Evolutionary conservation across 2,113 vertebrate genomes (phyloP).

Genomic region (Grantiella picta): DNA sequence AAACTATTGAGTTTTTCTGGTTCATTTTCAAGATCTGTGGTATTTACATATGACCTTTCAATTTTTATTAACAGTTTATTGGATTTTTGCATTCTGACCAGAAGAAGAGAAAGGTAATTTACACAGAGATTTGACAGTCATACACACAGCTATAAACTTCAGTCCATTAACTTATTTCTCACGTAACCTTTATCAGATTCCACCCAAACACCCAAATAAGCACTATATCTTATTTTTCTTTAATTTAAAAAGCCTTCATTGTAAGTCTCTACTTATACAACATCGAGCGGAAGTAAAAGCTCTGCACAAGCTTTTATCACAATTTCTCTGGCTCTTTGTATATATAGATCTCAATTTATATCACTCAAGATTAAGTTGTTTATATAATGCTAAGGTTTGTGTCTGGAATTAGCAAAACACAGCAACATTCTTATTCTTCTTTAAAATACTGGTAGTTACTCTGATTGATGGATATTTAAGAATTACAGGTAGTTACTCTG

Average conservation of each 20-base stretch:
- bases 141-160: conserved; percentile 74
- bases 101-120: conserved; percentile 76
- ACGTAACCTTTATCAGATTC: conserved; percentile 70
- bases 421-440: neutral
- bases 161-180: conserved; percentile 74
- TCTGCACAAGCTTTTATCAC: neutral
- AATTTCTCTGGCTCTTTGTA: neutral
- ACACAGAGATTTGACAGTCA: conserved; percentile 78
- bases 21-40: conserved; percentile 71
- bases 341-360: neutral
- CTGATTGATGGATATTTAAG: too few relatives aligned
- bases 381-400: neutral
- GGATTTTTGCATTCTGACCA: conserved; percentile 74
- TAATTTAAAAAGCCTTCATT: conserved; percentile 43
- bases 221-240: conserved; percentile 45
- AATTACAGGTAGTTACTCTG: neutral
- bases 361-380: neutral
- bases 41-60: conserved; percentile 82
- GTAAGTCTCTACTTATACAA: conserved; percentile 12
- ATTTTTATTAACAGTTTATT: conserved; percentile 82
- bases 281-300: conserved; percentile 24
- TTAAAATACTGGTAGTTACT: neutral
- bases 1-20: conserved; percentile 65
- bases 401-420: neutral
- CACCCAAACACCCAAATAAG: conserved; percentile 60